Evolutionary conservation across 2,888 invertebrate genomes (phyloP), one percentile per base, ranked within the genome.

Genomic region (Himalopsyche kuldschensis): DNA sequence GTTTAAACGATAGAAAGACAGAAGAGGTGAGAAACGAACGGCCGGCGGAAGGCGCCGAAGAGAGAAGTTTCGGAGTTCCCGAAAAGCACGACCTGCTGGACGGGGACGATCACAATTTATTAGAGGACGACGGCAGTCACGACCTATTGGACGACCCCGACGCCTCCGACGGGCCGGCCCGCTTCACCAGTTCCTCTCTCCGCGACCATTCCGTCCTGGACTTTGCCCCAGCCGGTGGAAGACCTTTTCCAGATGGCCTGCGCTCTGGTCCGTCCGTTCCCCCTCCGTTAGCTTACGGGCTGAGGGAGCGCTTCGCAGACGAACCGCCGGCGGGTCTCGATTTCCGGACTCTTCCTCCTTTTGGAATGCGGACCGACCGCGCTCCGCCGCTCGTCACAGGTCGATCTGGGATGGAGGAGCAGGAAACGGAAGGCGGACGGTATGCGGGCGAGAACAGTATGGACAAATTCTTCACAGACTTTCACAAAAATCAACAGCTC

Each of bases 381-480:
- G 27, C 55, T 55, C 55, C 55, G 6, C 55, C 55, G 11, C 27
- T 69, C 1, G 27, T 69, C 24, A 27, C 69, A 4, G 4, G 27
- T 27, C 27, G 69, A 27, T 27, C 69, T 0, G 27, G 11, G 4
- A 69, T 27, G 24, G 69, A 76, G 6, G 76, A 76, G 4, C 69
- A 69, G 11, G 69, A 69, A 27, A 27, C 69, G 11, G 69, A 69
- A 32, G 41, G 84, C 79, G 55, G 90, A 91, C 88, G 91, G 87
- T 90, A 91, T 87, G 87, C 90, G 81, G 89, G 90, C 63, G 90
- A 93, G 88, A 91, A 91, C 87, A 79, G 86, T 87, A 94, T 94
- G 92, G 94, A 94, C 85, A 95, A 95, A 89, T 95, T 95, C 90
- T 94, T 95, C 92, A 93, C 93, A 78, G 95, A 95, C 89, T 95